phyloP scores from a whole-genome alignment of 2,888 invertebrate species.

The Cryptophagus acutangulus region DNA sequence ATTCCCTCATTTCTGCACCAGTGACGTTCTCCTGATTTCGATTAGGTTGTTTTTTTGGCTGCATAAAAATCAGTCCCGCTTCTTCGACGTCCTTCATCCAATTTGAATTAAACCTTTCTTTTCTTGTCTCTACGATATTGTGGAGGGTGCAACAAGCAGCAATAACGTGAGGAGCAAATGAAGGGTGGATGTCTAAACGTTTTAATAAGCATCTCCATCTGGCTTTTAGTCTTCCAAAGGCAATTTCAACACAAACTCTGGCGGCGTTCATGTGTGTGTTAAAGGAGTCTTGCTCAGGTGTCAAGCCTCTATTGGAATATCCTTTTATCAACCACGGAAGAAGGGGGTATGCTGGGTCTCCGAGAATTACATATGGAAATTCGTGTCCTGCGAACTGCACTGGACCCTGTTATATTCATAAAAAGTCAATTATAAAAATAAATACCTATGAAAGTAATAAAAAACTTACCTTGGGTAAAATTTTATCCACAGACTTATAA shows the following conservation, averaged over 20 bases:
- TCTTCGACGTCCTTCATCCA: slow-evolving; percentile 6
- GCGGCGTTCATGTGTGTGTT: slow-evolving; percentile 23
- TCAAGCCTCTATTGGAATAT: slow-evolving; percentile 12
- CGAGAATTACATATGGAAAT: slow-evolving; percentile 18
- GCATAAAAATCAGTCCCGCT: slow-evolving; percentile 2
- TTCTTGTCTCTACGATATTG: slow-evolving; percentile 7
- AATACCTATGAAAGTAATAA: not conserved
- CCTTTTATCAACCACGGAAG: slow-evolving; percentile 17
- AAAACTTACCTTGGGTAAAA: not conserved
- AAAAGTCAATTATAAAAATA: slow-evolving; percentile 4
- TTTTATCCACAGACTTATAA: slow-evolving; percentile 9
- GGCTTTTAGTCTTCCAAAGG: slow-evolving; percentile 12
- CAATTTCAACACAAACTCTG: slow-evolving; percentile 11
- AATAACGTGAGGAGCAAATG: slow-evolving; percentile 10
- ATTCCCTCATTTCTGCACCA: slow-evolving; percentile 1
- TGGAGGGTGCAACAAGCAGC: slow-evolving; percentile 7
- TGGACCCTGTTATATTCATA: slow-evolving; percentile 5
- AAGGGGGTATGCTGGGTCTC: slow-evolving; percentile 14
- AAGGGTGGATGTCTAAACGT: slow-evolving; percentile 10
- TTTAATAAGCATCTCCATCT: slow-evolving; percentile 11
- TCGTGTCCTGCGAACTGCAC: slow-evolving; percentile 11
- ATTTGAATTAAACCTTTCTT: slow-evolving; percentile 4
- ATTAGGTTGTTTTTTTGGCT: slow-evolving; percentile 1
- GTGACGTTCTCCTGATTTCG: not conserved
- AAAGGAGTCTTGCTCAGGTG: slow-evolving; percentile 26